A percentile compares a stretch with the other conserved stretches of the same genome.
Conservation (phyloP, 23 tunicate genomes). For the Styela clava region DNA sequence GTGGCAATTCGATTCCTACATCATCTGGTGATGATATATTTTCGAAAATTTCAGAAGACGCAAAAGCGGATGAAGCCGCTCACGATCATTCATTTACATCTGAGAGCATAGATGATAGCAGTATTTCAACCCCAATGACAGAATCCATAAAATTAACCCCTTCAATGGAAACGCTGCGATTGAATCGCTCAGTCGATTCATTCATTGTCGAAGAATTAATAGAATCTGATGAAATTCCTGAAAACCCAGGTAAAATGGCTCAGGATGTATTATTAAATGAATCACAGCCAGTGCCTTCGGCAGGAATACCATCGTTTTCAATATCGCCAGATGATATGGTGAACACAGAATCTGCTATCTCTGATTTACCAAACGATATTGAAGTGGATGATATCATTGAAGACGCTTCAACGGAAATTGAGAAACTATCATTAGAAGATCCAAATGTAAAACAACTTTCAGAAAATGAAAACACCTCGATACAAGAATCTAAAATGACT, state of each 20-base stretch:
- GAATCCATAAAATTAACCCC: background rate
- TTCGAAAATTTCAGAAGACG: constrained; percentile 9
- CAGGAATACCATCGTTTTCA: background rate
- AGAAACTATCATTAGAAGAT: background rate
- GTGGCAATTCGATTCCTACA: background rate
- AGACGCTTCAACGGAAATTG: background rate
- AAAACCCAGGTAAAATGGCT: background rate
- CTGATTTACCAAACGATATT: too few species aligned
- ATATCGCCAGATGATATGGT: background rate
- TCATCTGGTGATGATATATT: constrained; percentile 6
- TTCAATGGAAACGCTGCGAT: background rate
- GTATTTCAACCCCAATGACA: background rate
- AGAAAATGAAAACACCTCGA: background rate
- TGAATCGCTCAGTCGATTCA: constrained; percentile 3
- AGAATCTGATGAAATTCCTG: background rate
- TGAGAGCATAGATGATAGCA: background rate
- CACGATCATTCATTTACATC: background rate
- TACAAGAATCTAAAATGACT: background rate
- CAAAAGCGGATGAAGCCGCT: background rate
- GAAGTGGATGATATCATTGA: background rate
- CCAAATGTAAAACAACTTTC: background rate
- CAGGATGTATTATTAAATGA: background rate
- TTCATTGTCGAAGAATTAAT: constrained; percentile 21
- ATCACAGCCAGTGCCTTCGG: background rate
- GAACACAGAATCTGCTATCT: background rate